These are phyloP conservation scores for Euphysa ruthae DNA, from an alignment of 30 jellyfish, hydroid and myxozoan species.

Conservation along the genomic window DNA sequence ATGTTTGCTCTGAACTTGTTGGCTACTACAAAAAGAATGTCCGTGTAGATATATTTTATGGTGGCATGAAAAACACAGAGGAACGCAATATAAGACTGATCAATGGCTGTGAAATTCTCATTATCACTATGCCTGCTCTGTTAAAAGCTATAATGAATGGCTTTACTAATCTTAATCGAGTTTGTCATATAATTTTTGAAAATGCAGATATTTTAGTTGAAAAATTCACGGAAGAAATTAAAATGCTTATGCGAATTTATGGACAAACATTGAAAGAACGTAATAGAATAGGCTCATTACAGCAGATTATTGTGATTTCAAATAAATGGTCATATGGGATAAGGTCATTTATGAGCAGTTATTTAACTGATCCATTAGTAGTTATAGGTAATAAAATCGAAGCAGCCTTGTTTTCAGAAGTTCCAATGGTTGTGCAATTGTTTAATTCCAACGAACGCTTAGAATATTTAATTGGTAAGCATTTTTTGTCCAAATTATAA, in stretches of 20 bases:
- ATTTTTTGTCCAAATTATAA: too few relatives aligned
- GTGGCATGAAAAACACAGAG: conserved; percentile 56
- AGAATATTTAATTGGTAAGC: conserved; percentile 56
- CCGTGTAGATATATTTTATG: conserved; percentile 45
- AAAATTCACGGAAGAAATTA: conserved; percentile 54
- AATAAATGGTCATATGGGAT: conserved; percentile 70
- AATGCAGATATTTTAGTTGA: conserved; percentile 56
- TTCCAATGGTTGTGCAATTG: conserved; percentile 50
- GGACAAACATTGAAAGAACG: conserved; percentile 28
- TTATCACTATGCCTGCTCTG: conserved; percentile 57
- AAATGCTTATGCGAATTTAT: conserved; percentile 37
- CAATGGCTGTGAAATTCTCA: conserved; percentile 81
- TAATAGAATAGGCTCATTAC: conserved; percentile 28
- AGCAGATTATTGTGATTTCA: conserved; percentile 58
- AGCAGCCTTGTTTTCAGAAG: conserved; percentile 63
- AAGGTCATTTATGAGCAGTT: conserved; percentile 39
- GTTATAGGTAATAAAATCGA: conserved; percentile 47
- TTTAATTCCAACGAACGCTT: conserved; percentile 41
- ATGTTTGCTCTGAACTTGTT: conserved; percentile 36
- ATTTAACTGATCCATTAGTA: conserved; percentile 47
- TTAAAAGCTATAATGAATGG: conserved; percentile 27
- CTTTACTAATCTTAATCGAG: conserved; percentile 62
- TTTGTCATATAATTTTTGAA: conserved; percentile 68
- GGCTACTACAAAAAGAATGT: conserved; percentile 17
- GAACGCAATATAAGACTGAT: conserved; percentile 49